These are phyloP conservation scores for Macropodus opercularis DNA, from an alignment of 2,797 vertebrate species.

Conservation along the genomic window DNA sequence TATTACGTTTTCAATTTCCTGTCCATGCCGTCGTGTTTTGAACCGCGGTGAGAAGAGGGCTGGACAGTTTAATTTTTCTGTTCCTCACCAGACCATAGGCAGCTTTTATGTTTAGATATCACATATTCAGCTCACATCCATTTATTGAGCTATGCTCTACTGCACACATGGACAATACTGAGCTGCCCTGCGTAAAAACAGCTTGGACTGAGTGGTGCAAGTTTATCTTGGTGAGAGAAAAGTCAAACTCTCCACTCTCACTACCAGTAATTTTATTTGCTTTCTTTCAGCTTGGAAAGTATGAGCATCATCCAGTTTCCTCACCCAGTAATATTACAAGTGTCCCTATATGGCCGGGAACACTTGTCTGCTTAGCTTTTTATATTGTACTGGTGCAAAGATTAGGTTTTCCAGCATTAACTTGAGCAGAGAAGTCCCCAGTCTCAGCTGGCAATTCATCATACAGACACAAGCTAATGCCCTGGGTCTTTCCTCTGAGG, in stretches of 20 bases:
- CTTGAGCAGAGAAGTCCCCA: conserved; percentile 15
- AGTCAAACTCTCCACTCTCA: conserved; percentile 33
- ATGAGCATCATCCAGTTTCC: conserved; percentile 14
- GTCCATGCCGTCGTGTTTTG: conserved; percentile 29
- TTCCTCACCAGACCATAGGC: conserved; percentile 27
- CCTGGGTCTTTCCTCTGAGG: conserved; percentile 26
- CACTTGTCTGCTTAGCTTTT: conserved; percentile 52
- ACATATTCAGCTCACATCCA: conserved; percentile 22
- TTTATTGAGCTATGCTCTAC: conserved; percentile 13
- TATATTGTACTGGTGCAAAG: conserved; percentile 28
- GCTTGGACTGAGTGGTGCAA: conserved; percentile 31
- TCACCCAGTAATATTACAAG: not conserved
- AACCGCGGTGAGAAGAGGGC: conserved; percentile 29
- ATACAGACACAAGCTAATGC: conserved; percentile 65
- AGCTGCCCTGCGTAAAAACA: conserved; percentile 26
- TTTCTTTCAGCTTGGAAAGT: conserved; percentile 17
- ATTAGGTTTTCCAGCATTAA: conserved; percentile 45
- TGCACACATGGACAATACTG: conserved; percentile 25
- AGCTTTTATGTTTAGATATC: conserved; percentile 22
- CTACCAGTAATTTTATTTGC: not conserved
- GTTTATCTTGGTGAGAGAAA: conserved; percentile 39
- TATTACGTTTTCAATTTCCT: conserved; percentile 63
- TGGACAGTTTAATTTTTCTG: conserved; percentile 34
- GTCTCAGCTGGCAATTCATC: conserved; percentile 58
- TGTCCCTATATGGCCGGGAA: not conserved